These are phyloP conservation scores for Dicyrtomina minuta DNA, from an alignment of 2,888 invertebrate species.

Conservation along the genomic window DNA sequence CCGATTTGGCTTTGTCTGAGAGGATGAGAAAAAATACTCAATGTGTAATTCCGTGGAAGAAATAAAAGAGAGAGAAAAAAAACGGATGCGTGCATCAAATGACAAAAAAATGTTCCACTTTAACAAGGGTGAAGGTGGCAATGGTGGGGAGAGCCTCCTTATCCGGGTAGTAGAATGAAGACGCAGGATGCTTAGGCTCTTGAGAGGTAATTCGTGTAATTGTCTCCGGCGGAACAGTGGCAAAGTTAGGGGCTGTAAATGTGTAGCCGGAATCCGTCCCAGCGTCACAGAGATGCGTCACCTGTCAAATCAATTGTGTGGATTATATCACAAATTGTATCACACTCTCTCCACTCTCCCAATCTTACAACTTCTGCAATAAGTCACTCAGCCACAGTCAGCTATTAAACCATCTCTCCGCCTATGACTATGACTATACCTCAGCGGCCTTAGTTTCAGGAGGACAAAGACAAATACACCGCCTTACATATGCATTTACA, in stretches of 20 bases:
- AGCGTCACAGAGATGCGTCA: slow-evolving; percentile 28
- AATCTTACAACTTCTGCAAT: too few relatives aligned
- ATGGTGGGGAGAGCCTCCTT: slow-evolving; percentile 57
- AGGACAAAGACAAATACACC: too few relatives aligned
- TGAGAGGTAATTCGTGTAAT: slow-evolving; percentile 57
- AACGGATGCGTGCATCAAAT: slow-evolving; percentile 9
- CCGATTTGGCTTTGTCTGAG: too few relatives aligned
- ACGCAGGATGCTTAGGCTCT: slow-evolving; percentile 59
- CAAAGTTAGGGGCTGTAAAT: slow-evolving; percentile 25
- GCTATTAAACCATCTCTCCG: too few relatives aligned
- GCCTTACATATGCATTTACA: too few relatives aligned
- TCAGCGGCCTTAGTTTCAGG: too few relatives aligned
- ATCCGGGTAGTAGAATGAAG: slow-evolving; percentile 60
- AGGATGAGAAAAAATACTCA: background rate
- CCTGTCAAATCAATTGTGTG: slow-evolving; percentile 19
- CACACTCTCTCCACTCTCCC: too few relatives aligned
- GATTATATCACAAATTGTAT: too few relatives aligned
- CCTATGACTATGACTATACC: too few relatives aligned
- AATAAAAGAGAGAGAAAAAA: background rate
- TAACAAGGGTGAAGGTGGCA: slow-evolving; percentile 57
- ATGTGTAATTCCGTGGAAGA: background rate
- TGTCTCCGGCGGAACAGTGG: slow-evolving; percentile 55
- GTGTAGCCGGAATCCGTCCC: slow-evolving; percentile 28
- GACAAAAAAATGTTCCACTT: slow-evolving; percentile 52
- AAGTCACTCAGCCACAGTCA: too few relatives aligned